Evolutionary conservation across 2,797 vertebrate genomes (phyloP).

Genomic region (Phataginus tricuspis): DNA sequence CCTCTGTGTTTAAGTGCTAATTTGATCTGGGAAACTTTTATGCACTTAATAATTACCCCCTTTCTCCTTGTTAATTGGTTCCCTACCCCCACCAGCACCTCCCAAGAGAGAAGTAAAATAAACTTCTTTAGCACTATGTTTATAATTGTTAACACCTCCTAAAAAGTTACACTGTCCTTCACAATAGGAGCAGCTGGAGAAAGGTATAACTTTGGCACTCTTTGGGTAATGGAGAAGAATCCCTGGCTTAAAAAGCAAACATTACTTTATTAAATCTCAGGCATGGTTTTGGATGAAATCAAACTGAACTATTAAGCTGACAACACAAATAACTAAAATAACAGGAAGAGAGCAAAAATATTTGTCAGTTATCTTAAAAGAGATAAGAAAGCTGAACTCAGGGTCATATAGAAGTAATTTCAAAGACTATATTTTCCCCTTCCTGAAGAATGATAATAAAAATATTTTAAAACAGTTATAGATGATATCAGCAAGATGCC

Average conservation of each 20-base stretch:
- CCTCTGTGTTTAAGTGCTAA: slow-evolving; percentile 54
- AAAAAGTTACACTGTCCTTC: slow-evolving; percentile 9
- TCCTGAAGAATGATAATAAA: background rate
- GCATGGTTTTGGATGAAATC: background rate
- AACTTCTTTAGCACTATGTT: slow-evolving; percentile 27
- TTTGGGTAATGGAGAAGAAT: background rate
- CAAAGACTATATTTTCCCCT: background rate
- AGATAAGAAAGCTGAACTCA: background rate
- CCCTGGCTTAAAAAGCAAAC: slow-evolving; percentile 22
- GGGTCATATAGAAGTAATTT: background rate
- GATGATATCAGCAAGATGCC: background rate
- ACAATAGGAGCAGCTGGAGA: background rate
- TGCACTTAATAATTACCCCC: slow-evolving; percentile 49
- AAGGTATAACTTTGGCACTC: background rate
- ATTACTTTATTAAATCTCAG: background rate
- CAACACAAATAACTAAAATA: background rate
- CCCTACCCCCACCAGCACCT: background rate
- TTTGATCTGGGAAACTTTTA: slow-evolving; percentile 57
- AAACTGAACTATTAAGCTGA: background rate
- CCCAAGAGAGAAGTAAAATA: slow-evolving; percentile 17
- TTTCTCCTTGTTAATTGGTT: slow-evolving; percentile 52
- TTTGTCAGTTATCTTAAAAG: background rate
- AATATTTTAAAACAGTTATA: background rate
- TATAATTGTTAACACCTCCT: background rate
- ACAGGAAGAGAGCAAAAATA: background rate